Evolutionary conservation across 2,888 invertebrate species (phyloP), one percentile per base, ranked within the genome.

Genomic region (Lasioglossum villosulum): DNA sequence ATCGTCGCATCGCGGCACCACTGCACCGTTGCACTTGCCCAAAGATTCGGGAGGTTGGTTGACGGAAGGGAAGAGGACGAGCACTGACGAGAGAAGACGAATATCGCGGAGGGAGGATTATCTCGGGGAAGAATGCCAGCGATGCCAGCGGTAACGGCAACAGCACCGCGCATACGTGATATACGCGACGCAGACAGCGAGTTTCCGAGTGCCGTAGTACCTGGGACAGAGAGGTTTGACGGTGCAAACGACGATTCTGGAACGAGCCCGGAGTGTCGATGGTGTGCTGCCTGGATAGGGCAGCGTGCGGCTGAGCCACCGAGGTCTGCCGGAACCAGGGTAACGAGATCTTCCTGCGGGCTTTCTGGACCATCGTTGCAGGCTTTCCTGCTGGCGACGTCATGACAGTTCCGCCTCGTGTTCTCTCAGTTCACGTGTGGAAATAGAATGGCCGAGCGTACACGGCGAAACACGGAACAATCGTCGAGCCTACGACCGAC

Each of bases 251-350:
- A 90, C 97, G 96, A 92, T 98, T 97, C 93, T 98, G 97, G 96
- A 98, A 98, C 86, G 98, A 97, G 95, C 98, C 97, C 93, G 98
- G 98, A 90, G 98, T 98, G 95, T 98, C 98, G 96, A 98, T 98
- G 95, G 98, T 98, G 95, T 98, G 98, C 95, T 98, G 98, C 80
- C 98, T 96, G 86, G 98, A 96, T 82, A 98, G 96, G 81, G 96
- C 96, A 87, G 97, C 97, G 95, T 97, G 98, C 78, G 97, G 96
- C 92, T 96, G 96, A 93, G 97, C 96, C 91, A 97, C 97, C 85
- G 98, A 98, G 92, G 97, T 97, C 95, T 98, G 98, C 78, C 98
- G 96, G 95, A 98, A 98, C 98, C 98, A 98, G 90, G 98, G 98
- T 94, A 98, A 96, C 80, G 98, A 98, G 92, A 98, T 98, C 95